Conservation (phyloP, 2,113 vertebrate genomes). For the Machaerirhynchus nigripectus region DNA sequence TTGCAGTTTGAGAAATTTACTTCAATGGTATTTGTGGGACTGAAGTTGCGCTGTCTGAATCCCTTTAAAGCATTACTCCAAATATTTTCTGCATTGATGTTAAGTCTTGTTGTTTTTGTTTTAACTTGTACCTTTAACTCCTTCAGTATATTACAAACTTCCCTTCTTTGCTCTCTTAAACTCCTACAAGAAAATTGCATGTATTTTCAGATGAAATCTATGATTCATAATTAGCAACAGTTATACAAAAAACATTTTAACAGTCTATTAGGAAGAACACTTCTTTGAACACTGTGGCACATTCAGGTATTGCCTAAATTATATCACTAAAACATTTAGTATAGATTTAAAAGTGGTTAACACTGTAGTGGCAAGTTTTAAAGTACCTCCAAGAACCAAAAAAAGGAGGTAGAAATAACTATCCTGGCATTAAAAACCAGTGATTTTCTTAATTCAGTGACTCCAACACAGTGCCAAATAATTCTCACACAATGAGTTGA, state of each 20-base stretch:
- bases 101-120: conserved; percentile 70
- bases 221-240: background rate
- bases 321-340: background rate
- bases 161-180: conserved; percentile 61
- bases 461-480: background rate
- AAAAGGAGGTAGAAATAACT: background rate
- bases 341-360: background rate
- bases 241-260: background rate
- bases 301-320: background rate
- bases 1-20: conserved; percentile 74
- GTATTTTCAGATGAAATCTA: background rate
- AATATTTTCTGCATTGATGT: conserved; percentile 72
- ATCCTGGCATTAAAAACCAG: background rate
- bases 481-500: background rate
- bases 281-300: background rate
- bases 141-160: conserved; percentile 72
- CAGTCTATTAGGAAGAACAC: background rate
- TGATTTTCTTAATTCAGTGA: background rate
- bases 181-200: conserved; percentile 67
- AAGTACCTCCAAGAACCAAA: background rate
- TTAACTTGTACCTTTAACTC: conserved; percentile 78
- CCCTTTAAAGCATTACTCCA: conserved; percentile 80
- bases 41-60: conserved; percentile 80
- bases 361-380: background rate
- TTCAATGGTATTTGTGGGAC: conserved; percentile 77